Percentiles rank a stretch among this genome's conserved stretches.
phyloP scores from a whole-genome alignment of 2,113 vertebrate species.

The Lota lota region DNA sequence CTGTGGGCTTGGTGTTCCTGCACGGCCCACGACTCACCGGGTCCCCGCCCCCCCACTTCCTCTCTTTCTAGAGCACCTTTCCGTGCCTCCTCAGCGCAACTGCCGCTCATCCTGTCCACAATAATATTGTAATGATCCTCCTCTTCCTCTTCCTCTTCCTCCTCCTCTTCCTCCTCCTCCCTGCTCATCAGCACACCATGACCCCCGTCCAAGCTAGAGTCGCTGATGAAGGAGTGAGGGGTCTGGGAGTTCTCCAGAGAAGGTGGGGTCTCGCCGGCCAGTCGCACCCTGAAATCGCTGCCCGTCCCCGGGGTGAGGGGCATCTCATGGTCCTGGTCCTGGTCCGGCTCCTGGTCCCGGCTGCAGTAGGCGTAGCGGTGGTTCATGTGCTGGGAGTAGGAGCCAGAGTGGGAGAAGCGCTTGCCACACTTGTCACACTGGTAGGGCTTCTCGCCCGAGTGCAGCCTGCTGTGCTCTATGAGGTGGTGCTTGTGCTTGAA shows the following conservation, averaged over 20 bases:
- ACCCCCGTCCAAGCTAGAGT: constrained; percentile 70
- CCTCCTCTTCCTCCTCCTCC: constrained; percentile 11
- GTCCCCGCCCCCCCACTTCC: constrained; percentile 12
- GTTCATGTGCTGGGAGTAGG: constrained; percentile 86
- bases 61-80: constrained; percentile 18
- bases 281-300: constrained; percentile 12
- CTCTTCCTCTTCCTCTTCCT: constrained; percentile 40
- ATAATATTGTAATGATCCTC: constrained; percentile 41
- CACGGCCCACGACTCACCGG: no score
- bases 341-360: constrained; percentile 70
- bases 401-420: constrained; percentile 83
- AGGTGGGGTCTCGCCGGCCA: constrained; percentile 34
- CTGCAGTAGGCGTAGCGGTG: constrained; percentile 83
- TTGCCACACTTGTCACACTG: constrained; percentile 82
- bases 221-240: constrained; percentile 65
- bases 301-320: constrained; percentile 39
- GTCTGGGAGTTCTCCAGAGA: constrained; percentile 54
- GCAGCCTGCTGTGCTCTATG: constrained; percentile 80
- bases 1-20: not conserved
- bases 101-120: constrained; percentile 10
- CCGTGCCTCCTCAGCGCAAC: constrained; percentile 19
- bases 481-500: constrained; percentile 85
- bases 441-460: constrained; percentile 84
- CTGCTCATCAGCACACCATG: not conserved
- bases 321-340: constrained; percentile 49